These are phyloP conservation scores for Neopipo cinnamomea DNA, from an alignment of 2,113 vertebrate species.

Conservation along the genomic window DNA sequence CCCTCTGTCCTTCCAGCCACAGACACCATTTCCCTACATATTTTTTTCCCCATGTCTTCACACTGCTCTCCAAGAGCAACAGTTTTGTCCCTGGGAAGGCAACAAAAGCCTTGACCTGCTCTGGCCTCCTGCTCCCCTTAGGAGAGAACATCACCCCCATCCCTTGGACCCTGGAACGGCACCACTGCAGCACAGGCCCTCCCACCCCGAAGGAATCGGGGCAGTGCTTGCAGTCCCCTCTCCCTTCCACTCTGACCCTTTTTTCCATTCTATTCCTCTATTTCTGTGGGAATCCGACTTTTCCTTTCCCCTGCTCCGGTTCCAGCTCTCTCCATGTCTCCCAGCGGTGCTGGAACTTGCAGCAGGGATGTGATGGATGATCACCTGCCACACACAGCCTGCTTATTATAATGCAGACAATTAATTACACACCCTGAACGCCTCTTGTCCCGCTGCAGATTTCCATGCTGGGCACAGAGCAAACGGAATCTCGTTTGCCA, in stretches of 20 bases:
- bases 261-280: background rate
- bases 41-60: background rate
- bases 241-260: background rate
- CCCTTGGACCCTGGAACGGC: background rate
- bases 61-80: background rate
- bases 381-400: slow-evolving; percentile 77
- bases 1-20: background rate
- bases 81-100: background rate
- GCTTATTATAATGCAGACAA: slow-evolving; percentile 81
- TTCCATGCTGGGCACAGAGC: slow-evolving; percentile 77
- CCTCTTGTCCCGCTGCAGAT: slow-evolving; percentile 73
- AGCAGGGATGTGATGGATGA: slow-evolving; percentile 75
- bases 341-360: slow-evolving; percentile 56
- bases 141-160: background rate
- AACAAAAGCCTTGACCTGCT: background rate
- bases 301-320: background rate
- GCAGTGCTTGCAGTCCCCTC: background rate
- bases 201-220: background rate
- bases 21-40: background rate
- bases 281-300: background rate
- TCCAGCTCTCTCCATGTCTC: background rate
- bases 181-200: background rate
- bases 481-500: slow-evolving; percentile 79
- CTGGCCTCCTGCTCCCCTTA: background rate
- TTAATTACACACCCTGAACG: slow-evolving; percentile 80